Conservation (phyloP, 1,140 invertebrate genomes). For the Pentalonia nigronervosa region DNA sequence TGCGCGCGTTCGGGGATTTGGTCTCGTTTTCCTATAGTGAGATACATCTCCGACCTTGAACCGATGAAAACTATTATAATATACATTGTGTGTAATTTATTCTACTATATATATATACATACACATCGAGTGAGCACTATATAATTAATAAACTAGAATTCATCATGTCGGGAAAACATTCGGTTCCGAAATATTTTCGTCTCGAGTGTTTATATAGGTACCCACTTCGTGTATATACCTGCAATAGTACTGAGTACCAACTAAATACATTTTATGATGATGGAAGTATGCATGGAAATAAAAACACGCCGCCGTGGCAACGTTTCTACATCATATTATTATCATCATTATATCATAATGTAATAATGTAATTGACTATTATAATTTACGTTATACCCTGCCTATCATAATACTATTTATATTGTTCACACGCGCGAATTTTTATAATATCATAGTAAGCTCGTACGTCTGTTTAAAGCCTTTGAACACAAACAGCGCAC, state of each 20-base stretch:
- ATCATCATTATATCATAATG: not conserved
- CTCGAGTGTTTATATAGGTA: too few species aligned
- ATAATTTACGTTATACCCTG: too few species aligned
- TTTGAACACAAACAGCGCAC: not conserved
- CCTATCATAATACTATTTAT: too few species aligned
- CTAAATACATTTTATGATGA: not conserved
- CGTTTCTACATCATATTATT: not conserved
- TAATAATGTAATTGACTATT: not conserved
- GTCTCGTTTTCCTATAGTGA: conserved; percentile 7
- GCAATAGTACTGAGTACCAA: not conserved
- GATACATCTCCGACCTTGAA: conserved; percentile 33
- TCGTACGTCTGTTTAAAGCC: too few species aligned
- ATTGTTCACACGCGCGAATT: too few species aligned
- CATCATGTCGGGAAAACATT: conserved; percentile 31
- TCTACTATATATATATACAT: not conserved
- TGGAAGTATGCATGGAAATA: not conserved
- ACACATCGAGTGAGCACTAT: conserved; percentile 12
- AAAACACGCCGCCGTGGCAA: not conserved
- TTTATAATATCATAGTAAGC: too few species aligned
- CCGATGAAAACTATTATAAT: conserved; percentile 13
- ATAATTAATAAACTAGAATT: conserved; percentile 44
- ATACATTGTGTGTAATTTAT: conserved; percentile 16
- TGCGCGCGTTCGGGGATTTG: not conserved
- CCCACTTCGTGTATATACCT: not conserved
- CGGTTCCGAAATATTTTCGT: not conserved